phyloP scores from a whole-genome alignment of 2,797 vertebrate species.

The Enteromius argenteus region DNA sequence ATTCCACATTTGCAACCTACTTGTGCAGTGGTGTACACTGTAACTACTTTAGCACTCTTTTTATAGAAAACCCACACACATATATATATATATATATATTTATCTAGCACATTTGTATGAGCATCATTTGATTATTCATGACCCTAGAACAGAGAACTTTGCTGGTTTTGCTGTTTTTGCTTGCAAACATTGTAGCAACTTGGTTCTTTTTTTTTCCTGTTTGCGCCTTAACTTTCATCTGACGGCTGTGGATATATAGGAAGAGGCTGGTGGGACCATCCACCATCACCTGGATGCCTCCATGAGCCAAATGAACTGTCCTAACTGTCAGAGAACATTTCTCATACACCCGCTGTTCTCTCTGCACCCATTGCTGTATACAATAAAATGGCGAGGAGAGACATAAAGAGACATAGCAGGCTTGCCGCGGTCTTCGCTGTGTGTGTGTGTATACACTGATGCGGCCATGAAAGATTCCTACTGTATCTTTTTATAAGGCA shows the following conservation, averaged over 20 bases:
- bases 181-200: constrained; percentile 6
- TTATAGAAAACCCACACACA: neutral
- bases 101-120: neutral
- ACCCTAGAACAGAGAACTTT: constrained; percentile 13
- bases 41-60: neutral
- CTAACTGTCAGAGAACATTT: constrained; percentile 57
- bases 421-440: neutral
- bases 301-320: constrained; percentile 58
- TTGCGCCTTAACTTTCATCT: constrained; percentile 46
- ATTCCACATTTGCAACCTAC: neutral
- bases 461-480: constrained; percentile 47
- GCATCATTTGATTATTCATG: neutral
- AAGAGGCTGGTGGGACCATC: constrained; percentile 41
- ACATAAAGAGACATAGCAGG: constrained; percentile 52
- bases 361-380: constrained; percentile 4
- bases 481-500: constrained; percentile 51
- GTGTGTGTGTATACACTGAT: constrained; percentile 12
- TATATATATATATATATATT: neutral
- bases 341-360: constrained; percentile 29
- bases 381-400: constrained; percentile 45
- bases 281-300: constrained; percentile 44
- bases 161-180: constrained; percentile 37
- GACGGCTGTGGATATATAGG: constrained; percentile 36
- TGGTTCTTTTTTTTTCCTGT: constrained; percentile 2
- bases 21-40: neutral